phyloP scores from a whole-genome alignment of 2,888 invertebrate genomes.

The Mythimna pallens region DNA sequence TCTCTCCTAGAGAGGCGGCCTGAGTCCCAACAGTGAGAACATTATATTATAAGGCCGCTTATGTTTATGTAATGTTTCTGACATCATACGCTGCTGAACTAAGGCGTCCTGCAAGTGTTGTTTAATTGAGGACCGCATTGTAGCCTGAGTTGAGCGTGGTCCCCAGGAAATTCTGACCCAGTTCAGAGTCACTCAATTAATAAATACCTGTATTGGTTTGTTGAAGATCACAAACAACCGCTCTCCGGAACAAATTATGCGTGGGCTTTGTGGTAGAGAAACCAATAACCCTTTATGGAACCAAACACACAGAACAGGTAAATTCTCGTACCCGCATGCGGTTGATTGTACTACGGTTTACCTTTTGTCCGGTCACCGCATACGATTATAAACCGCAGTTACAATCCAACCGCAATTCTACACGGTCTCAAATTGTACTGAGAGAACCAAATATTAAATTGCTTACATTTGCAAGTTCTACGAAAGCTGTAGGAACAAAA shows the following conservation, averaged over 20 bases:
- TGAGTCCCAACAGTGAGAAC: no score
- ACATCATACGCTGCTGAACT: no score
- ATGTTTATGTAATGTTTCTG: no score
- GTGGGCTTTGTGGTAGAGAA: slow-evolving; percentile 26
- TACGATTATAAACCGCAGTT: background rate
- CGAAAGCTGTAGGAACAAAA: background rate
- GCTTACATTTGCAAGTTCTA: slow-evolving; percentile 4
- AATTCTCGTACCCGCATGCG: background rate
- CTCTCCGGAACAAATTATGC: slow-evolving; percentile 36
- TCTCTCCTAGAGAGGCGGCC: no score
- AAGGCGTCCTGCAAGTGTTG: no score
- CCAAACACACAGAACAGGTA: slow-evolving; percentile 3
- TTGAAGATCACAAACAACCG: slow-evolving; percentile 34
- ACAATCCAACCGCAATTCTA: background rate
- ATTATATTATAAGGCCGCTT: no score
- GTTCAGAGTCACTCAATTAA: slow-evolving; percentile 30
- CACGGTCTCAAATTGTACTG: background rate
- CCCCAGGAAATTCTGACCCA: slow-evolving; percentile 26
- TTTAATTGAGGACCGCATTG: no score
- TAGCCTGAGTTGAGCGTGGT: no score
- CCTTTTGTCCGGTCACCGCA: background rate
- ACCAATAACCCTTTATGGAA: slow-evolving; percentile 35
- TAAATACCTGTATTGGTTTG: slow-evolving; percentile 31
- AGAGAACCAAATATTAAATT: background rate
- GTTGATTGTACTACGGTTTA: background rate